Base-by-base conservation (phyloP, 2,113 vertebrate species). In the Carettochelys insculpta region DNA sequence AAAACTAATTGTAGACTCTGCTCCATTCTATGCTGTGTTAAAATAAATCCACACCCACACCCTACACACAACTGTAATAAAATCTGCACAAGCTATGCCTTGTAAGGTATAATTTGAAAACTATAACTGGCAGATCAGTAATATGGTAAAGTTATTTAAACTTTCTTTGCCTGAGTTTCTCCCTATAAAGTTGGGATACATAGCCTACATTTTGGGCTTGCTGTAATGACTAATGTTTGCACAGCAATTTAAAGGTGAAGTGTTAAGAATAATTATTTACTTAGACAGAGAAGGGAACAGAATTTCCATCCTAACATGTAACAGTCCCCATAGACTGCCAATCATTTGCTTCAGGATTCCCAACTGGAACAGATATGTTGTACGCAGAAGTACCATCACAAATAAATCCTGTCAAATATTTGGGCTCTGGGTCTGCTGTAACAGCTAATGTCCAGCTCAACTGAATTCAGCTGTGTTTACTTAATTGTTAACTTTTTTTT, bases 81-180 rank as follows among this genome's bases (percentile, higher is more conserved):
- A 20, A 16, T 65, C 20, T 65, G 61, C n/a, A n/a, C 61, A 38
- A 65, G 34, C 16, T 65, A 65, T 65, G 17, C 61, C 34, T 38
- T 65, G 14, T 65, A 34, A 65, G 34, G 34, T 65, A 20, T 9
- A 16, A 65, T 38, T 20, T 65, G 61, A 65, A n/a, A 65, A 65
- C 61, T 65, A 4, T n/a, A 38, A 65, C 34, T 20, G n/a, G 61
- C 34, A n/a, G 34, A n/a, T 65, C 61, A 65, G 31, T n/a, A n/a
- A n/a, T 65, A 65, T n/a, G 17, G 8, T 65, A 38, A 93, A 79
- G 92, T 89, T 58, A 91, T 47, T 34, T 78, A 88, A 56, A 47
- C 84, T 31, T 87, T 95, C 80, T 7, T 10, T 73, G 38, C 71
- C 91, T 95, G 91, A 61, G 41, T 93, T 90, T 51, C 90, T 53